phyloP scores from a whole-genome alignment of 2,888 invertebrate genomes.

The Drosophila testacea region DNA sequence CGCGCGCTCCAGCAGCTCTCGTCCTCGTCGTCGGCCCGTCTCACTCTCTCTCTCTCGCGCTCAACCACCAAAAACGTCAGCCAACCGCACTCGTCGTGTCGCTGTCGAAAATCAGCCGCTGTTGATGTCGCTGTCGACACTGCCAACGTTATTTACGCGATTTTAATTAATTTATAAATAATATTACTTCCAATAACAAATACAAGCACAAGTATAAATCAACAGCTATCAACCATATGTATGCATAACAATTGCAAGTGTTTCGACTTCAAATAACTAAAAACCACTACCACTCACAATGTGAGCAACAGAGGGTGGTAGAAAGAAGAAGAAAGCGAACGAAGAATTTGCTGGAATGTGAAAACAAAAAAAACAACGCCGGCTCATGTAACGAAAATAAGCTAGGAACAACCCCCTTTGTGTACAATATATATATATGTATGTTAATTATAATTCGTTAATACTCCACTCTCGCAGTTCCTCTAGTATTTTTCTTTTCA shows the following conservation, averaged over 20 bases:
- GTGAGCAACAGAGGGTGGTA: constrained; percentile 51
- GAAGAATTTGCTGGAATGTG: constrained; percentile 66
- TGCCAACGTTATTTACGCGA: constrained; percentile 57
- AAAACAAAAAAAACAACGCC: constrained; percentile 51
- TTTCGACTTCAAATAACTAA: constrained; percentile 37
- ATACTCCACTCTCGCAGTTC: constrained; percentile 21
- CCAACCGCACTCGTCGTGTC: constrained; percentile 52
- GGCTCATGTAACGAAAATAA: constrained; percentile 43
- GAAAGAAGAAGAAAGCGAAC: constrained; percentile 37
- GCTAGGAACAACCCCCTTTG: constrained; percentile 23
- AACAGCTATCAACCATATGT: constrained; percentile 39
- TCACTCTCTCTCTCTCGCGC: constrained; percentile 29
- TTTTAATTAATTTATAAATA: constrained; percentile 71
- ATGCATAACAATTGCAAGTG: constrained; percentile 43
- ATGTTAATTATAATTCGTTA: constrained; percentile 12
- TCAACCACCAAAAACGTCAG: constrained; percentile 68
- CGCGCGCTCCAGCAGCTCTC: constrained; percentile 73
- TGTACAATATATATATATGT: constrained; percentile 36
- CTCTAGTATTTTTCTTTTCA: constrained; percentile 11
- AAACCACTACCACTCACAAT: constrained; percentile 20
- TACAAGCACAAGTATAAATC: constrained; percentile 36
- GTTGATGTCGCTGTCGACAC: constrained; percentile 21
- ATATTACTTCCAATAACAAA: constrained; percentile 49
- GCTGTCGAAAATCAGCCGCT: constrained; percentile 44
- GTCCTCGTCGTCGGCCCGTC: constrained; percentile 48